These are phyloP conservation scores for Zygaena filipendulae DNA, from an alignment of 2,888 invertebrate genomes.

Conservation along the genomic window DNA sequence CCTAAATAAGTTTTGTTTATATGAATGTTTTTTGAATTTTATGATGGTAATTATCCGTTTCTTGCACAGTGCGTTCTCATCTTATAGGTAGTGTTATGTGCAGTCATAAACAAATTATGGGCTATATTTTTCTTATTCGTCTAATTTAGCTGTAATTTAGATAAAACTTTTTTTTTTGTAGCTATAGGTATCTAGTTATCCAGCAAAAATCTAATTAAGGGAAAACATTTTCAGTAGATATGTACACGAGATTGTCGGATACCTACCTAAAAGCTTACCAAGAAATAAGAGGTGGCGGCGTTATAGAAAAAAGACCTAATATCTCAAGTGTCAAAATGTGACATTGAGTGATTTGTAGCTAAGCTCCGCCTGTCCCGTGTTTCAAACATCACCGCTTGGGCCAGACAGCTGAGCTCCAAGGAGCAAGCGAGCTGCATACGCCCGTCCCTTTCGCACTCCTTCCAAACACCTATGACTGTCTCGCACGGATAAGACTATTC, in stretches of 20 bases:
- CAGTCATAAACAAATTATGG: no score
- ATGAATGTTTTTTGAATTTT: no score
- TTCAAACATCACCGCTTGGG: constrained; percentile 68
- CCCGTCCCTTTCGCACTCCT: constrained; percentile 41
- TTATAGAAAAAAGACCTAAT: constrained; percentile 69
- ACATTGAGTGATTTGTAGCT: constrained; percentile 71
- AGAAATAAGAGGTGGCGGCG: constrained; percentile 56
- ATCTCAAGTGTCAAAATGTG: constrained; percentile 71
- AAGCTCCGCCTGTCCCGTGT: constrained; percentile 71
- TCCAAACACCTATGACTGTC: constrained; percentile 30
- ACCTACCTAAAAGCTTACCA: constrained; percentile 28
- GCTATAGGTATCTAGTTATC: no score
- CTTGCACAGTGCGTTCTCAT: no score
- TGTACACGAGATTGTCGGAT: constrained; percentile 18
- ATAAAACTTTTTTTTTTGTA: no score
- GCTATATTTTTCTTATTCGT: no score
- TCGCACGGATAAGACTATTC: constrained; percentile 49
- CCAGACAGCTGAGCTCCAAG: constrained; percentile 64
- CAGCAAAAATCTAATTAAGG: no score
- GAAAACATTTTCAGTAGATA: no score
- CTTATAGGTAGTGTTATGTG: no score
- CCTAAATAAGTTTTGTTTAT: no score
- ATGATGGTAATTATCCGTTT: no score
- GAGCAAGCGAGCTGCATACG: constrained; percentile 49
- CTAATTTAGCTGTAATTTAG: no score